Base-by-base conservation (phyloP, 2,888 invertebrate genomes). In the Branchellion lobata region DNA sequence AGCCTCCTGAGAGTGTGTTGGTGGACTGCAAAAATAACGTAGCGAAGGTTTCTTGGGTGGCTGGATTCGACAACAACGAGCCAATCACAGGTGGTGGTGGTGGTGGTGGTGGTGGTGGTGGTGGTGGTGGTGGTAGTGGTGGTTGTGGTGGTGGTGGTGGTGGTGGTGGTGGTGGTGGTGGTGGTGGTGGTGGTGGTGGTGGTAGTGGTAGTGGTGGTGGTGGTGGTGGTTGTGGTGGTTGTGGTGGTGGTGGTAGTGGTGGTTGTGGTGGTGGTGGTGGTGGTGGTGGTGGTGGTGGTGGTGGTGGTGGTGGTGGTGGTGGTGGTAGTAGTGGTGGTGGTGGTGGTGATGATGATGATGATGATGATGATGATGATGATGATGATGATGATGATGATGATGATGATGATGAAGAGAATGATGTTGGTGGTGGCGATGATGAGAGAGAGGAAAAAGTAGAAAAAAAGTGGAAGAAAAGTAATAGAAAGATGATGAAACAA, bases 1-100 rank as follows among this genome's bases (percentile, higher is more conserved):
- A 85, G 68, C 84, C 86, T 0, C 96, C 96, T 0, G 89, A 89
- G 11, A 88, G 95, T 80, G 83, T 86, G 53, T 89, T n/a, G 87
- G 89, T 81, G 31, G 68, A n/a, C 14, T 69, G 53, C 88, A 85
- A 98, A 83, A 90, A 90, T 36, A 89, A 90, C 78, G 91, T 92
- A 79, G 95, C 96, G 0, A 90, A 90, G 0, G 90, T 98, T 18
- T 90, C 90, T 82, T 99, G 98, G 98, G 90, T 80, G 47, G 83
- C 84, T 1, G 84, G 84, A 1, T 83, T 81, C 73, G 83, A 84
- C 74, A 86, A 86, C 82, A 85, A 85, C 81, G 84, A 84, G 0
- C 79, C 65, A 0, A 84, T 87, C 3, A 65, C 68, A 0, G 24
- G 21, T 24, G n/a, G n/a, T 57, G 40, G 21, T 73, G 73, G 36